Conservation (phyloP, 2,888 invertebrate species). For the Netelia melanura region DNA sequence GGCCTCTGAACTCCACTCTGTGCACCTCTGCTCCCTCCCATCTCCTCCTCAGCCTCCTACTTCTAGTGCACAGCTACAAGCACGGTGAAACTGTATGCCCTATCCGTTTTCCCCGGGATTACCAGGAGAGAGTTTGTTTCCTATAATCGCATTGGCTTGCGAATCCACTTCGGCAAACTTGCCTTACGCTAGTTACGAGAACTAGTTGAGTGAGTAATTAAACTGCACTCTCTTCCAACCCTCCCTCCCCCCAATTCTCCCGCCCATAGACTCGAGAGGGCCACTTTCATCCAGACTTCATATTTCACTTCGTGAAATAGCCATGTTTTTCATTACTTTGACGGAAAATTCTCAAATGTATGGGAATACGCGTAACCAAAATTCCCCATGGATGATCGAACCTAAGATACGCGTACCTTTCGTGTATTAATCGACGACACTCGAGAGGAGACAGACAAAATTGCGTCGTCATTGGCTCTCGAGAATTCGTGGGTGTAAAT, state of each 20-base stretch:
- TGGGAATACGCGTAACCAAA: too few relatives aligned
- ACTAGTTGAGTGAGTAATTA: constrained; percentile 77
- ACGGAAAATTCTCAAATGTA: too few relatives aligned
- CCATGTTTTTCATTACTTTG: not conserved
- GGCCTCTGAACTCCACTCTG: not conserved
- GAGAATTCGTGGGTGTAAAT: constrained; percentile 35
- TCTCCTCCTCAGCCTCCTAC: not conserved
- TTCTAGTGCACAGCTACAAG: not conserved
- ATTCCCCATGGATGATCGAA: too few relatives aligned
- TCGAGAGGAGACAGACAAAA: not conserved
- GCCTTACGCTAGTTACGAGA: constrained; percentile 73
- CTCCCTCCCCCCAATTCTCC: constrained; percentile 38
- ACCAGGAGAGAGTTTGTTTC: constrained; percentile 71
- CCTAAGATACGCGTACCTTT: too few relatives aligned
- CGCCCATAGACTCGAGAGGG: constrained; percentile 15
- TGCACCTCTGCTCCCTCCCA: not conserved
- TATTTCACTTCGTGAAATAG: constrained; percentile 1
- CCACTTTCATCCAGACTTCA: constrained; percentile 48
- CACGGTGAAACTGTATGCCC: constrained; percentile 33
- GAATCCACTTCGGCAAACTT: constrained; percentile 64
- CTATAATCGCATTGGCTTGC: constrained; percentile 75
- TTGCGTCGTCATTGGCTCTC: constrained; percentile 36
- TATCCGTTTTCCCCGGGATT: constrained; percentile 51
- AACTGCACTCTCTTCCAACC: constrained; percentile 66
- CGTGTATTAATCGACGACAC: too few relatives aligned